phyloP scores from a whole-genome alignment of 2,888 invertebrate genomes.

The Lasiommata megera region DNA sequence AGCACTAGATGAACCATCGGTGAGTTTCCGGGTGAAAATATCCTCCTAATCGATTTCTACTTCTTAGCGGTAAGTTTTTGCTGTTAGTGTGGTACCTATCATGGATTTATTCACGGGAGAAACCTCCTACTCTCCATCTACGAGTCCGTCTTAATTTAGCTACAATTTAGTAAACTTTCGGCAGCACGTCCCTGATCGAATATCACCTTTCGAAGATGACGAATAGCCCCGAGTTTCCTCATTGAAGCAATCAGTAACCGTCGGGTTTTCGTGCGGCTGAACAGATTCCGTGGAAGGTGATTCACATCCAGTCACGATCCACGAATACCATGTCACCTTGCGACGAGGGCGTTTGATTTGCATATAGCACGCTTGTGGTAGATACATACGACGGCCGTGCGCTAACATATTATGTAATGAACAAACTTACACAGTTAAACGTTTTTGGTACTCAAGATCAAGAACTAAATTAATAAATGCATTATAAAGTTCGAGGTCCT shows the following conservation, averaged over 20 bases:
- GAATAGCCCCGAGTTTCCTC: constrained; percentile 23
- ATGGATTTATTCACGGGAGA: too few species aligned
- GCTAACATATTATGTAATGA: background rate
- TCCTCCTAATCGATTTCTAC: too few species aligned
- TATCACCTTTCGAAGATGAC: constrained; percentile 16
- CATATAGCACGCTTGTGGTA: constrained; percentile 16
- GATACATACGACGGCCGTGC: background rate
- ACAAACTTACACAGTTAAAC: background rate
- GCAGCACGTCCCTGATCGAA: constrained; percentile 13
- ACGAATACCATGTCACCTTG: constrained; percentile 32
- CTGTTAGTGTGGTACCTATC: too few species aligned
- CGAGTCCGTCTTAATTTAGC: too few species aligned
- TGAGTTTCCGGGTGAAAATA: too few species aligned
- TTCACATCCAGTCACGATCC: constrained; percentile 27
- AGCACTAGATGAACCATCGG: too few species aligned
- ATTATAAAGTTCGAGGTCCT: too few species aligned
- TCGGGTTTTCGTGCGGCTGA: constrained; percentile 1
- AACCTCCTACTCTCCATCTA: too few species aligned
- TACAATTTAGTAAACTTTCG: background rate
- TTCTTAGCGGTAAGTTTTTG: too few species aligned
- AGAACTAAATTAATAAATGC: too few species aligned
- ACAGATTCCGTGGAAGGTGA: constrained; percentile 30
- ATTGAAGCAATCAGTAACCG: constrained; percentile 19
- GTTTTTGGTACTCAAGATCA: too few species aligned
- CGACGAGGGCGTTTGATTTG: constrained; percentile 30